Base-by-base conservation (phyloP, 2,888 invertebrate species). In the Microplitis deprimator region DNA sequence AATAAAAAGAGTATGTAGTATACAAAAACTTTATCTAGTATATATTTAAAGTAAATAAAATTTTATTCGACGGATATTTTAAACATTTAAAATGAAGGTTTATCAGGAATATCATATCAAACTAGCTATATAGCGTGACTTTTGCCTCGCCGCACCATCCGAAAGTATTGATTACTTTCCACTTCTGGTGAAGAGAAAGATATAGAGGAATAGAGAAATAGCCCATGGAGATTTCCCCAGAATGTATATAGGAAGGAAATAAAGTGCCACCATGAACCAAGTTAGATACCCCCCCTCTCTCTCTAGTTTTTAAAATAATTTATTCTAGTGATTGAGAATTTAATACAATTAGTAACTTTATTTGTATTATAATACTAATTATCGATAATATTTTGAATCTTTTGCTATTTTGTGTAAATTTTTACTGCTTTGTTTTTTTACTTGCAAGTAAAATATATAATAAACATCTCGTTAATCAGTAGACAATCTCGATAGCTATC, bases 141-240 rank as follows among this genome's bases (percentile, higher is more conserved):
- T 38, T 75, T 61, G 85, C 86, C 85, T 50, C 50, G 13, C 85
- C 86, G 84, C 85, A 86, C 84, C 86, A 85, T 85, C 81, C 82
- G 84, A 83, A 87, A 87, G 88, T 89, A 88, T 88, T 89, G 89
- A 89, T 88, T 87, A 88, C 87, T 87, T 86, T 84, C 83, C 82
- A 83, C 82, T 83, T 79, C 83, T 80, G 82, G 79, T n/a, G 40
- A 62, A 68, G 59, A 69, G 62, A 39, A 62, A 8, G 38, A 38
- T 17, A 67, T 41, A 29, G 59, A 70, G 41, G 68, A n/a, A 59
- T 70, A 71, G 71, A 61, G 62, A 75, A 68, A 40, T 38, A 74
- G 67, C 68, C 60, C 68, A 60, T 50, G 74, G 74, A 60, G 74
- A 67, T 17, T 68, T 74, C 68, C 60, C 67, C 41, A 38, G 50